Base-by-base conservation (phyloP, 2,113 vertebrate species). In the Syrrhaptes paradoxus region DNA sequence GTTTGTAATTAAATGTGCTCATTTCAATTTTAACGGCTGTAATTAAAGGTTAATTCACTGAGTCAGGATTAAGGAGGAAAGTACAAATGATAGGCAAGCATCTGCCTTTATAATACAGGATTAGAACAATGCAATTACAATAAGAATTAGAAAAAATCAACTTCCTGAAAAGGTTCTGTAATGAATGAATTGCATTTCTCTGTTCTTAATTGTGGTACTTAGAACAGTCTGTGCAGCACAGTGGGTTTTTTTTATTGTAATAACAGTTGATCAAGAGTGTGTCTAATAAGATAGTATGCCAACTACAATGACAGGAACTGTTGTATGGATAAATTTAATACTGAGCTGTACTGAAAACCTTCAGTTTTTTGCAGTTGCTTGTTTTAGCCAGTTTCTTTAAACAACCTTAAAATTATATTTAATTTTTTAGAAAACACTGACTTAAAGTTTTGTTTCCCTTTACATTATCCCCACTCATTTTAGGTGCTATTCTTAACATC, bases 41-140 rank as follows among this genome's bases (percentile, higher is more conserved):
- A 99, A 99, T 98, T 99, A 98, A 99, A 98, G 99, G 99, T 99
- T 99, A 99, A 99, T 99, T 99, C 98, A 98, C 97, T 98, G 99
- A 99, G 99, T 99, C 98, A 98, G 98, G 98, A 99, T 99, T 99
- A 99, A 99, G 98, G 98, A 99, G 98, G 98, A 98, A 99, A 98
- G 99, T 98, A 98, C 98, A 98, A 98, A 99, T 99, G 99, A 99
- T 99, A 98, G 99, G 98, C 98, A 98, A 99, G 98, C 98, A 98
- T 98, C 98, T 99, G 98, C 98, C 98, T 99, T 98, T 98, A 97
- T 97, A 98, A 98, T 98, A 98, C 98, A 98, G 97, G 98, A 99
- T 99, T 98, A 99, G 98, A 99, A 99, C 98, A 99, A 99, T 99
- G 98, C 98, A 98, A 99, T 99, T 99, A 99, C 97, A 97, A 70